phyloP scores from a whole-genome alignment of 2,797 vertebrate genomes.

The Syngnathus rostellatus region DNA sequence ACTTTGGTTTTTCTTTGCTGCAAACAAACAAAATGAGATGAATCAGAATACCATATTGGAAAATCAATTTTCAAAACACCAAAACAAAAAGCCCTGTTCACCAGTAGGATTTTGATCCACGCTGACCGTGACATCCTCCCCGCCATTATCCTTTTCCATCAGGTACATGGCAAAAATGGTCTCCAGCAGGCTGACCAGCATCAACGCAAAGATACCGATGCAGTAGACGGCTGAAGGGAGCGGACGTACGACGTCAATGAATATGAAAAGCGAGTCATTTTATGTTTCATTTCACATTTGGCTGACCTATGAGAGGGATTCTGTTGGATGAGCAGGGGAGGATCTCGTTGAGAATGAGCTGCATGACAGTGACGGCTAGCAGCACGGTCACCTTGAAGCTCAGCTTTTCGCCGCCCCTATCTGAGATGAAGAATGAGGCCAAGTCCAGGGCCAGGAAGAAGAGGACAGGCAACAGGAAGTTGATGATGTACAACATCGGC shows the following conservation, averaged over 20 bases:
- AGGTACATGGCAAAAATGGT: constrained; percentile 65
- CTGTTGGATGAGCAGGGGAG: constrained; percentile 67
- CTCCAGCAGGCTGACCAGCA: constrained; percentile 70
- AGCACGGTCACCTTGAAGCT: constrained; percentile 73
- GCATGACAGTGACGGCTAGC: constrained; percentile 70
- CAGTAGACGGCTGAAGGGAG: constrained; percentile 64
- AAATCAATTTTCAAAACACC: neutral
- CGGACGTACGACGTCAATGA: neutral
- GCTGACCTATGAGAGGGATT: constrained; percentile 71
- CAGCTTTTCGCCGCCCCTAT: constrained; percentile 64
- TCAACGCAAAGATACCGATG: constrained; percentile 67
- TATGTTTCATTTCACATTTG: neutral
- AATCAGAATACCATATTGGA: too few relatives aligned
- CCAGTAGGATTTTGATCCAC: too few relatives aligned
- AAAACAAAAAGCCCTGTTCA: neutral
- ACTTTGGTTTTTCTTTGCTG: constrained; percentile 16
- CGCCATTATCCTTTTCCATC: constrained; percentile 44
- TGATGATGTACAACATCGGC: constrained; percentile 38
- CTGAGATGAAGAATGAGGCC: constrained; percentile 63
- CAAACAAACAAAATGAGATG: neutral
- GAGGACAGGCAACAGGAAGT: constrained; percentile 45
- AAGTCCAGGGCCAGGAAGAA: constrained; percentile 71
- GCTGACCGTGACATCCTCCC: neutral
- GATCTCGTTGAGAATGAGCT: constrained; percentile 74
- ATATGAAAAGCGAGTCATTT: neutral